These are phyloP conservation scores for Brachionichthys hirsutus DNA, from an alignment of 2,113 vertebrate species.

Conservation along the genomic window DNA sequence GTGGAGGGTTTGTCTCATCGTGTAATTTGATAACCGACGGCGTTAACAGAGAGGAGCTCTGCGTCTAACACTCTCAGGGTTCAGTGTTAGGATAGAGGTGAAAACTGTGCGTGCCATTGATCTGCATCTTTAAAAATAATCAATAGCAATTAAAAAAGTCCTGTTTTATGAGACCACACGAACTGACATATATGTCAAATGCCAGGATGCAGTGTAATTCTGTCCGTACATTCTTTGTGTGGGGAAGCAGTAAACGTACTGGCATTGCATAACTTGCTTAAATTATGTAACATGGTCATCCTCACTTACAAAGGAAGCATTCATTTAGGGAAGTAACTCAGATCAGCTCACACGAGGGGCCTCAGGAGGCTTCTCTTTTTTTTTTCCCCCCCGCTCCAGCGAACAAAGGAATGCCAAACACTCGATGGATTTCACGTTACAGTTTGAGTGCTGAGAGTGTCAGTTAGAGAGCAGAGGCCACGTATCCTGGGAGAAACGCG, in stretches of 20 bases:
- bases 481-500: slow-evolving; percentile 41
- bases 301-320: slow-evolving; percentile 36
- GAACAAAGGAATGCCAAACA: slow-evolving; percentile 56
- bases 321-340: slow-evolving; percentile 32
- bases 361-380: slow-evolving; percentile 18
- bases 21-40: no score
- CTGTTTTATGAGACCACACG: neutral
- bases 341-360: slow-evolving; percentile 29
- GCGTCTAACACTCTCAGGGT: no score
- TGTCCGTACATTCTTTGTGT: slow-evolving; percentile 19
- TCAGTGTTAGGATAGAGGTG: no score
- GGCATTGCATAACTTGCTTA: slow-evolving; percentile 27
- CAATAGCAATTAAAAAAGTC: no score
- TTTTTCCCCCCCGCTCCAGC: slow-evolving; percentile 19
- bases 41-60: no score
- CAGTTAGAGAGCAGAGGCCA: slow-evolving; percentile 41
- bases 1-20: no score
- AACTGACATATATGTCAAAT: neutral
- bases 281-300: slow-evolving; percentile 36
- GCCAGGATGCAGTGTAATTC: neutral
- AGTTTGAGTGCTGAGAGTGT: slow-evolving; percentile 50
- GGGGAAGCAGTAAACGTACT: slow-evolving; percentile 18
- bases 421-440: slow-evolving; percentile 45
- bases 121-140: no score
- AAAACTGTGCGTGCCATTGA: no score